Evolutionary conservation across 2,797 vertebrate species (phyloP).

Genomic region (Rhinoraja longicauda): DNA sequence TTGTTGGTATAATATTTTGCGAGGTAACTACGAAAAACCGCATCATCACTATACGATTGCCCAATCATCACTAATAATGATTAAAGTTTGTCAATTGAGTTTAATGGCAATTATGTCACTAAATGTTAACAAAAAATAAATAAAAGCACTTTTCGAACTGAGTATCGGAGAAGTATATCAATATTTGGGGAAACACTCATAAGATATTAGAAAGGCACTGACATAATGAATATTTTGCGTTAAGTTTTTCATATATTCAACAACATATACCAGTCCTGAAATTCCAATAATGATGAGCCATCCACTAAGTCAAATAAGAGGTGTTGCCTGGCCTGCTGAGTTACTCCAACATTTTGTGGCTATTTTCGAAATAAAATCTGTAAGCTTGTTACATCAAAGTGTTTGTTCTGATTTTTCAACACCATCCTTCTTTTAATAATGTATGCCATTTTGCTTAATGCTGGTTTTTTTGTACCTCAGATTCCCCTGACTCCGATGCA

Average conservation of each 20-base stretch:
- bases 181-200: neutral
- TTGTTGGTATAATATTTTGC: neutral
- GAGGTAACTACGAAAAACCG: neutral
- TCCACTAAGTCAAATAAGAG: neutral
- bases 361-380: neutral
- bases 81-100: neutral
- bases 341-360: no score
- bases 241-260: neutral
- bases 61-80: neutral
- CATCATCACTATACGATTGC: neutral
- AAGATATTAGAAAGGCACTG: neutral
- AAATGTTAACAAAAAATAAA: neutral
- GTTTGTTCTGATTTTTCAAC: neutral
- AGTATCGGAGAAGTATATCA: neutral
- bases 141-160: neutral
- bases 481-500: constrained; percentile 28
- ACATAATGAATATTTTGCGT: neutral
- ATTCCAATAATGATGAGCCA: neutral
- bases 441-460: neutral
- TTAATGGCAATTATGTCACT: neutral
- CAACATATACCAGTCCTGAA: neutral
- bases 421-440: neutral
- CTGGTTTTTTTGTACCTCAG: neutral
- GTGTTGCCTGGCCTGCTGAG: neutral
- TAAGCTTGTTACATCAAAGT: neutral